Percentiles rank a stretch among this genome's conserved stretches.
phyloP scores from a whole-genome alignment of 2,888 invertebrate genomes.

The Drosophila koepferae region DNA sequence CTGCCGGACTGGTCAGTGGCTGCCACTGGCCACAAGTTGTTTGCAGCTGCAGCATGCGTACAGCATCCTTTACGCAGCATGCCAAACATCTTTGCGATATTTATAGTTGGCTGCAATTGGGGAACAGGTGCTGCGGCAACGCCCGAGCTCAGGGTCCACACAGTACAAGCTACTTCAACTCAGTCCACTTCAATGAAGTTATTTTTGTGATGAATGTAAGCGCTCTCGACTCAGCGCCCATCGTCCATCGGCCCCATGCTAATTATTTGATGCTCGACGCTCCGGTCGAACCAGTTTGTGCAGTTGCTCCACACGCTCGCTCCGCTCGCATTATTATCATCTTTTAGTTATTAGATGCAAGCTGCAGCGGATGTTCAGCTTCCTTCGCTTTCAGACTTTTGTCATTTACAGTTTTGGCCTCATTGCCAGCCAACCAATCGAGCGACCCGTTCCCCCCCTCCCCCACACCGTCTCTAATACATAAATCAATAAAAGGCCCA shows the following conservation, averaged over 20 bases:
- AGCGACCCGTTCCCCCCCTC: constrained; percentile 13
- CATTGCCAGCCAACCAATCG: constrained; percentile 26
- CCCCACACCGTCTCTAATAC: constrained; percentile 20
- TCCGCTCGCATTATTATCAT: constrained; percentile 70
- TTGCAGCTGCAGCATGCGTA: constrained; percentile 75
- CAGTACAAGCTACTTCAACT: neutral
- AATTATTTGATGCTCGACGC: constrained; percentile 58
- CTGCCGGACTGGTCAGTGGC: constrained; percentile 35
- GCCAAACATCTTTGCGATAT: constrained; percentile 78
- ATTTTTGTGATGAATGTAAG: constrained; percentile 68
- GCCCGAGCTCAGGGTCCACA: constrained; percentile 47
- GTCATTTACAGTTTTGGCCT: constrained; percentile 76
- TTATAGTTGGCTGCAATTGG: constrained; percentile 67
- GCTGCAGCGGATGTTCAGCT: constrained; percentile 75
- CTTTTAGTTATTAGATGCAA: constrained; percentile 77
- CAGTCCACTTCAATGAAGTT: constrained; percentile 63
- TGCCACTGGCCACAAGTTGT: constrained; percentile 63
- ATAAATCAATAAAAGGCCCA: constrained; percentile 75
- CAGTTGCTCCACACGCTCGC: neutral
- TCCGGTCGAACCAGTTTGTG: constrained; percentile 65
- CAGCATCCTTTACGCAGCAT: constrained; percentile 79
- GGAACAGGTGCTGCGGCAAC: constrained; percentile 75
- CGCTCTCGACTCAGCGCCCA: constrained; percentile 47
- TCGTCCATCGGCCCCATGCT: constrained; percentile 49
- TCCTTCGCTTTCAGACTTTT: constrained; percentile 65